Evolutionary conservation across 2,888 invertebrate genomes (phyloP).

Genomic region (Sphaerophoria rueppellii): DNA sequence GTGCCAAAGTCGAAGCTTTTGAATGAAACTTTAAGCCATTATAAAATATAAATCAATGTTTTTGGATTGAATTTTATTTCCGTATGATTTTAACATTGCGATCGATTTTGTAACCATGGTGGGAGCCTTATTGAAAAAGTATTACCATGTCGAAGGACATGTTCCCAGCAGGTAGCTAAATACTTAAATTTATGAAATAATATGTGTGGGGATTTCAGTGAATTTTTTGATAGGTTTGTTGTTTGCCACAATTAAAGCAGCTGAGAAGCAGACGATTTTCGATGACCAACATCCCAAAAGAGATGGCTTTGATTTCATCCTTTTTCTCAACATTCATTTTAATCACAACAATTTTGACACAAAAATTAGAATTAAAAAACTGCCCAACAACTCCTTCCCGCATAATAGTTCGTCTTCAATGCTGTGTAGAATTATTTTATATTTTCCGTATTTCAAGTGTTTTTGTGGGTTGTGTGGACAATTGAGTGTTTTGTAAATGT

Average conservation of each 20-base stretch:
- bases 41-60: constrained; percentile 59
- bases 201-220: not conserved
- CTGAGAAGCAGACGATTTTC: constrained; percentile 5
- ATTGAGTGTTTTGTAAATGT: constrained; percentile 5
- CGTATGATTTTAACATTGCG: constrained; percentile 31
- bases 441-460: constrained; percentile 55
- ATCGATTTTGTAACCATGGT: not conserved
- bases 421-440: constrained; percentile 20
- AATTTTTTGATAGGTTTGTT: constrained; percentile 2
- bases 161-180: constrained; percentile 22
- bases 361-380: not conserved
- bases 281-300: constrained; percentile 33
- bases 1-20: constrained; percentile 43
- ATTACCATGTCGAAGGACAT: constrained; percentile 35
- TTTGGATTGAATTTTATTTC: constrained; percentile 45
- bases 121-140: not conserved
- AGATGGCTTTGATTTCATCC: too few relatives aligned
- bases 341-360: not conserved
- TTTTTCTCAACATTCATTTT: too few relatives aligned
- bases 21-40: constrained; percentile 36
- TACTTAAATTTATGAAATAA: constrained; percentile 12
- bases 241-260: constrained; percentile 14
- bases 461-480: constrained; percentile 7
- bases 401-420: not conserved
- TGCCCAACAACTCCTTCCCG: too few relatives aligned